Evolutionary conservation across 2,888 invertebrate species (phyloP), one percentile per base, ranked within the genome.

Genomic region (Automeris io): DNA sequence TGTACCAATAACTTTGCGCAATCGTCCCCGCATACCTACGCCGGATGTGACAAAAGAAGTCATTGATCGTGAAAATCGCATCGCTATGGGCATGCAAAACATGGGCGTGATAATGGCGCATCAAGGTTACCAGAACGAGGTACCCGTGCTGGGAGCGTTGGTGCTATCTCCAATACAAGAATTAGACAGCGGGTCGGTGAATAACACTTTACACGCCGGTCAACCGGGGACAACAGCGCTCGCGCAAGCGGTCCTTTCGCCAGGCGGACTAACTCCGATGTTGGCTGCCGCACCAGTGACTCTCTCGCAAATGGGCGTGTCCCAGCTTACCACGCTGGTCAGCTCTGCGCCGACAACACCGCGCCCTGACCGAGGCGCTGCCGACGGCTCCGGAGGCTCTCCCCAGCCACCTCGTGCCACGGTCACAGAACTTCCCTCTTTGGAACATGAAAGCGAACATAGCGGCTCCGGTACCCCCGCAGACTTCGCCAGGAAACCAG

Each of bases 1-100:
- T 8, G 79, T 91, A 22, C 89, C 92, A 5, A 88, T 90, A 46
- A 90, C 90, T n/a, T 79, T 92, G 45, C 93, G 93, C 63, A 92
- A 93, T 61, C 89, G 95, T 39, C 95, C 95, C n/a, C 89, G 95
- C 37, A 95, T 96, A 52, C 95, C 95, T 24, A 95, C 95, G 5
- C 95, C 95, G 0, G 95, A 95, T 69, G 94, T 94, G 5, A 91
- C 93, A 21, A 95, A 94, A 73, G 95, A 95, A 70, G 90, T 91
- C 13, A 85, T 90, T 42, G 93, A 93, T 54, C 89, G 92, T 39
- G 93, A 93, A 60, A 90, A 90, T 61, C 88, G 91, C 39, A 74
- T 92, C 29, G 88, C 90, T 1, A 75, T 80, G 72, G 82, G 79
- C 46, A 74, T 80, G 74, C 80, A 79, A 47, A 83, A 82, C 37